A percentile compares a stretch with the other conserved stretches of the same genome.
Evolutionary conservation across 2,113 vertebrate genomes (phyloP).

Genomic region (Callorhinus ursinus): DNA sequence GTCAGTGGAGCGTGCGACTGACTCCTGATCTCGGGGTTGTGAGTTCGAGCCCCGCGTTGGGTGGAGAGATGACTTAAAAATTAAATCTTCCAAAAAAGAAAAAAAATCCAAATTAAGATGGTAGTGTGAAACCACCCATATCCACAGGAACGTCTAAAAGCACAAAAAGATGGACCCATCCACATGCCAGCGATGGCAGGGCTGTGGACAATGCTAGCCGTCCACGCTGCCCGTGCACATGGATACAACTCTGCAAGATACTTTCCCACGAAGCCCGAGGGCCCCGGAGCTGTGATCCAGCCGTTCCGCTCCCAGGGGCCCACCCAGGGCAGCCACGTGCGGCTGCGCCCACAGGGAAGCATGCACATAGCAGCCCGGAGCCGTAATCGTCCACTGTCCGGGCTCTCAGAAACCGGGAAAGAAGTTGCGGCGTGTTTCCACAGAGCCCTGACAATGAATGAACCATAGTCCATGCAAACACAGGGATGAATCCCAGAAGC

Average conservation of each 20-base stretch:
- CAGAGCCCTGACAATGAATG: too few species aligned
- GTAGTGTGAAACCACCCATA: neutral
- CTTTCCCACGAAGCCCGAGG: too few species aligned
- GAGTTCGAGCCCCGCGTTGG: neutral
- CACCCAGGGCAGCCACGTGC: too few species aligned
- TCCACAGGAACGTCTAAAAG: neutral
- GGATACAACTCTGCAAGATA: fast-evolving
- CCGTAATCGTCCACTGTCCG: fast-evolving
- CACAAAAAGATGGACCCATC: neutral
- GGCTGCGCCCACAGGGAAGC: fast-evolving
- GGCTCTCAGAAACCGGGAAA: neutral
- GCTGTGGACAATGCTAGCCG: fast-evolving
- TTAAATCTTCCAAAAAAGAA: neutral
- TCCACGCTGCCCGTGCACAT: fast-evolving
- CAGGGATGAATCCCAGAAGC: neutral
- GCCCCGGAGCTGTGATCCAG: fast-evolving
- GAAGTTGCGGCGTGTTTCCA: fast-evolving
- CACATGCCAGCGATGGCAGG: fast-evolving
- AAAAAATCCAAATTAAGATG: neutral
- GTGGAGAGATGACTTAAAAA: neutral
- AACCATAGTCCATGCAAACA: neutral
- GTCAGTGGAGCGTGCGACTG: neutral
- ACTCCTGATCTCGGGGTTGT: neutral
- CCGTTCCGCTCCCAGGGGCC: too few species aligned
- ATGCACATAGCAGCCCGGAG: fast-evolving